Evolutionary conservation across 2,888 invertebrate genomes (phyloP), one percentile per base, ranked within the genome.

Genomic region (Busseola fusca): DNA sequence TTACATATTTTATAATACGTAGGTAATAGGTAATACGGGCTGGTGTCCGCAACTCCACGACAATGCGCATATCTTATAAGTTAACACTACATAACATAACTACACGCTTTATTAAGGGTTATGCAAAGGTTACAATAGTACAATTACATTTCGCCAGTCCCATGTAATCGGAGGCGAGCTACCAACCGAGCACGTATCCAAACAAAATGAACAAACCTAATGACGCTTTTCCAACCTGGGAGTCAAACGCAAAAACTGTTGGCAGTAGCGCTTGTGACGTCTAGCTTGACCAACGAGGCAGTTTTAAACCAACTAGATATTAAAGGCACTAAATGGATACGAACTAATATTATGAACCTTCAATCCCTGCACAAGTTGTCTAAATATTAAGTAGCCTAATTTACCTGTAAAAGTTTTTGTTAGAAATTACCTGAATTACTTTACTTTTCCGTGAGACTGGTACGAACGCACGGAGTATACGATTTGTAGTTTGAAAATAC

Each of bases 1-100:
- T 21, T 37, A 16, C 52, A 59, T 72, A 59, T 52, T 65, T 59
- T 52, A 45, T n/a, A n/a, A n/a, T n/a, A n/a, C n/a, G n/a, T n/a
- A n/a, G n/a, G n/a, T n/a, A n/a, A n/a, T n/a, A n/a, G n/a, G n/a
- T n/a, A n/a, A n/a, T n/a, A n/a, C n/a, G n/a, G n/a, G n/a, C n/a
- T n/a, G n/a, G n/a, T n/a, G n/a, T n/a, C n/a, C n/a, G n/a, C n/a
- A n/a, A n/a, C n/a, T n/a, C n/a, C n/a, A n/a, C n/a, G n/a, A n/a
- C n/a, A n/a, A n/a, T n/a, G n/a, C n/a, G n/a, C 52, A 59, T 72
- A 59, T 52, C 59, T 59, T 52, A 45, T 25, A 14, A 42, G 12
- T 37, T 37, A 18, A 7, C 9, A 21, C 18, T 0, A 21, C 21
- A 10, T 16, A 16, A 27, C 54, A 16, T 16, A 18, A 18, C 27